Evolutionary conservation across 2,888 invertebrate species (phyloP).

Genomic region (Lochmaea crataegi): DNA sequence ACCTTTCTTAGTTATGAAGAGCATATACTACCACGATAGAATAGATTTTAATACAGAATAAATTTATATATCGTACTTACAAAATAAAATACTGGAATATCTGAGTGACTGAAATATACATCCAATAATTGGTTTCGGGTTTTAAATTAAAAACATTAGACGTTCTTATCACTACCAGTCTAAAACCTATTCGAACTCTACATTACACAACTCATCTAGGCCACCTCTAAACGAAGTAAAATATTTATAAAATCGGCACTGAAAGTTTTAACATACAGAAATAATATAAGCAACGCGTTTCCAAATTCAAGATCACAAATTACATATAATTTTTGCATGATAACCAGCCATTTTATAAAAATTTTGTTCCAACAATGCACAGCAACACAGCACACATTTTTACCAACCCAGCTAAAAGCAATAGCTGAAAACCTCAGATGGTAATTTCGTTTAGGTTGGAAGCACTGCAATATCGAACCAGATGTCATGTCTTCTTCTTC

Average conservation of each 20-base stretch:
- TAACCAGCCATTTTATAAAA: slow-evolving; percentile 62
- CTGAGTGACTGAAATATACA: slow-evolving; percentile 27
- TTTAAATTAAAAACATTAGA: slow-evolving; percentile 51
- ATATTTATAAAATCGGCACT: slow-evolving; percentile 31
- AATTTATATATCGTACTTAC: neutral
- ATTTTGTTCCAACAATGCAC: slow-evolving; percentile 63
- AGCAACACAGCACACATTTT: slow-evolving; percentile 53
- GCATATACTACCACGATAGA: neutral
- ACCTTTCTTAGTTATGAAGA: neutral
- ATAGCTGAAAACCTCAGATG: neutral
- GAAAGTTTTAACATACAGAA: slow-evolving; percentile 37
- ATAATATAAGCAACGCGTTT: slow-evolving; percentile 56
- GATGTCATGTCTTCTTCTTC: no score
- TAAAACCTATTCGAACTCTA: slow-evolving; percentile 51
- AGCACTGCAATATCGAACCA: no score
- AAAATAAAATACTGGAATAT: slow-evolving; percentile 20
- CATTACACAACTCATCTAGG: slow-evolving; percentile 51
- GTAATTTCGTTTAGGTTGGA: neutral
- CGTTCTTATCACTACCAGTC: slow-evolving; percentile 55
- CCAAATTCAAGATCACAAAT: slow-evolving; percentile 52
- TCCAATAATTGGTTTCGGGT: slow-evolving; percentile 42
- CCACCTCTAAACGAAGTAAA: slow-evolving; percentile 42
- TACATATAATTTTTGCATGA: slow-evolving; percentile 60
- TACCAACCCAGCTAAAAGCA: slow-evolving; percentile 24
- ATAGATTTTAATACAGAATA: neutral